Base-by-base conservation (phyloP, 2,113 vertebrate species). In the Phodopus roborovskii region DNA sequence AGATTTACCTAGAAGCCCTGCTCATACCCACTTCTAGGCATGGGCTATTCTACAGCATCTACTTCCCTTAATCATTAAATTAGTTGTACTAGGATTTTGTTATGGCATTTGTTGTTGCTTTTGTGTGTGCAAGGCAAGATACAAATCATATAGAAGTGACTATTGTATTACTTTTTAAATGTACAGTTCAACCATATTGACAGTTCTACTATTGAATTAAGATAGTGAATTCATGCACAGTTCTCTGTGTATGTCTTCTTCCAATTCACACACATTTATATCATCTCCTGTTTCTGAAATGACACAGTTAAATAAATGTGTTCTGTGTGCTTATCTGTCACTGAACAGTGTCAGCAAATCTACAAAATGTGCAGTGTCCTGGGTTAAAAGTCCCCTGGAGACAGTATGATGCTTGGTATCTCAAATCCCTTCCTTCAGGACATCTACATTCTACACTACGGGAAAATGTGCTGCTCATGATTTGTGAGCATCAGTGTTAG, bases 1-100 rank as follows among this genome's bases (percentile, higher is more conserved):
- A 48, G 58, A 66, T 5, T 77, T 17, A 7, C 0, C 7, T 2
- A 5, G 0, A 48, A n/a, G 1, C 16, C 30, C 42, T 9, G 3
- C 2, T 24, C 1, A 5, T 0, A 8, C 2, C 16, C 39, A 60
- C 50, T 16, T 56, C 45, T 8, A 15, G 45, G 71, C 60, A 88
- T 5, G 17, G 6, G 3, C 6, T 6, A 19, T 20, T 30, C 30
- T 3, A 2, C 0, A 7, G 36, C 2, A 30, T 30, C 26, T 11
- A 5, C 12, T 22, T 28, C 58, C 16, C 26, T 1, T 7, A 53
- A 33, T 84, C n/a, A 30, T 86, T 87, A 58, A 20, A 68, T 56
- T 60, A 70, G 1, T 5, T 28, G 22, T 39, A 7, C 10, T n/a
- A 3, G 11, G 22, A 6, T 53, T 62, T 28, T 36, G 7, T 24